Percentiles rank a stretch among this genome's conserved stretches.
phyloP scores from a whole-genome alignment of 2,888 invertebrate genomes.

The Agrilus cyanescens region DNA sequence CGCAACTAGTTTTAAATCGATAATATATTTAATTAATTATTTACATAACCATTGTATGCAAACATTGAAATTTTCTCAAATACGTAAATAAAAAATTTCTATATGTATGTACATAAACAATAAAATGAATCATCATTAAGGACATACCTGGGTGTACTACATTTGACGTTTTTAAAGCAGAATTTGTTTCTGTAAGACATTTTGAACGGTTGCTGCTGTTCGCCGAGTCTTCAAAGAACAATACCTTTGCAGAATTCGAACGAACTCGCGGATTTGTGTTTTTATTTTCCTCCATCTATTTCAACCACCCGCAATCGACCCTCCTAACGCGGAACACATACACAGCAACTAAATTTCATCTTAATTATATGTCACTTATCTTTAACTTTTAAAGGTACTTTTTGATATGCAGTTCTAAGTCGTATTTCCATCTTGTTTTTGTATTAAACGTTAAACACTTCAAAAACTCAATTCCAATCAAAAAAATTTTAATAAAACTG shows the following conservation, averaged over 20 bases:
- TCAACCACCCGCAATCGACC: conserved; percentile 12
- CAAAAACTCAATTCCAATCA: too few relatives aligned
- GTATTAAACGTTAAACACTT: too few relatives aligned
- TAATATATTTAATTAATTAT: too few relatives aligned
- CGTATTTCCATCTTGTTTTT: too few relatives aligned
- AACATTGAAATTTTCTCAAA: conserved; percentile 1
- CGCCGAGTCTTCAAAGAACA: conserved; percentile 60
- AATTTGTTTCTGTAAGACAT: conserved; percentile 19
- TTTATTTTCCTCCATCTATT: conserved; percentile 30
- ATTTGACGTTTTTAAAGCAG: conserved; percentile 16
- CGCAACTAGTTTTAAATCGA: too few relatives aligned
- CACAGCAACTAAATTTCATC: neutral
- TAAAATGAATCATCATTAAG: conserved; percentile 1
- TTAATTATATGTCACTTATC: too few relatives aligned
- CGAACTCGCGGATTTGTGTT: conserved; percentile 31
- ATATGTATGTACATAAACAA: neutral
- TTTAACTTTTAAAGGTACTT: too few relatives aligned
- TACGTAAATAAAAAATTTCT: neutral
- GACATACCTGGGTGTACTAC: conserved; percentile 22
- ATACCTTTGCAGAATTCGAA: conserved; percentile 58
- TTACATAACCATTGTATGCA: neutral
- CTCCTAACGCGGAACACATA: conserved; percentile 1
- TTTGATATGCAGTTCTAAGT: too few relatives aligned
- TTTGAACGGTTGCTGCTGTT: conserved; percentile 22
- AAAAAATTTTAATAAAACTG: too few relatives aligned